These are phyloP conservation scores for Scaptomyza polygonia DNA, from an alignment of 2,888 invertebrate species.

Conservation along the genomic window DNA sequence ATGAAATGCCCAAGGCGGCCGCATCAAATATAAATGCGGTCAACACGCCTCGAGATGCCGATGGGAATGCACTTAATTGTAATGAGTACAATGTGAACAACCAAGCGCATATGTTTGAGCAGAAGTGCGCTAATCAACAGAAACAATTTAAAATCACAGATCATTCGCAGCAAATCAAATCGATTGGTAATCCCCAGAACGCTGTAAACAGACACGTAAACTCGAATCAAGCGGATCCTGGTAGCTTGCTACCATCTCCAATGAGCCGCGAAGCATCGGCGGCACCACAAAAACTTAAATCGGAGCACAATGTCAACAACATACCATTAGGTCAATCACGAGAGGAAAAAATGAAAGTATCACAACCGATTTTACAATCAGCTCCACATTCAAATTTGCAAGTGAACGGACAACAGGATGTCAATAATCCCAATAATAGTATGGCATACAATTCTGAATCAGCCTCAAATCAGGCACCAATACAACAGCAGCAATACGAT, in stretches of 20 bases:
- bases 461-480: slow-evolving; percentile 90
- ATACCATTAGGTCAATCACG: slow-evolving; percentile 47
- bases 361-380: slow-evolving; percentile 49
- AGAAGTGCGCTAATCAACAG: slow-evolving; percentile 64
- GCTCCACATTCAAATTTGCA: slow-evolving; percentile 47
- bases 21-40: slow-evolving; percentile 29
- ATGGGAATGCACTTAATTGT: slow-evolving; percentile 55
- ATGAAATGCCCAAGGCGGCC: slow-evolving; percentile 69
- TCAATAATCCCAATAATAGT: slow-evolving; percentile 46
- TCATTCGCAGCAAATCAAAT: slow-evolving; percentile 70
- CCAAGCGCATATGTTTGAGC: slow-evolving; percentile 60
- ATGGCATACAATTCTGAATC: slow-evolving; percentile 93
- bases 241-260: slow-evolving; percentile 48
- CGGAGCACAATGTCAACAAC: slow-evolving; percentile 68
- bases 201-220: slow-evolving; percentile 49
- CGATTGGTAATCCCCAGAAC: slow-evolving; percentile 62
- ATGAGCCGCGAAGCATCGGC: slow-evolving; percentile 40
- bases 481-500: slow-evolving; percentile 88
- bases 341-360: slow-evolving; percentile 66
- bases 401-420: slow-evolving; percentile 75
- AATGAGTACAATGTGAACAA: slow-evolving; percentile 65
- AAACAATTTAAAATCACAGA: slow-evolving; percentile 59
- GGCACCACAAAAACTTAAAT: slow-evolving; percentile 59
- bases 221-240: slow-evolving; percentile 50
- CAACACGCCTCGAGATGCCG: slow-evolving; percentile 48